A percentile compares a stretch with the other conserved stretches of the same genome.
Conservation (phyloP, 2,888 invertebrate species). For the Melanchra persicariae region DNA sequence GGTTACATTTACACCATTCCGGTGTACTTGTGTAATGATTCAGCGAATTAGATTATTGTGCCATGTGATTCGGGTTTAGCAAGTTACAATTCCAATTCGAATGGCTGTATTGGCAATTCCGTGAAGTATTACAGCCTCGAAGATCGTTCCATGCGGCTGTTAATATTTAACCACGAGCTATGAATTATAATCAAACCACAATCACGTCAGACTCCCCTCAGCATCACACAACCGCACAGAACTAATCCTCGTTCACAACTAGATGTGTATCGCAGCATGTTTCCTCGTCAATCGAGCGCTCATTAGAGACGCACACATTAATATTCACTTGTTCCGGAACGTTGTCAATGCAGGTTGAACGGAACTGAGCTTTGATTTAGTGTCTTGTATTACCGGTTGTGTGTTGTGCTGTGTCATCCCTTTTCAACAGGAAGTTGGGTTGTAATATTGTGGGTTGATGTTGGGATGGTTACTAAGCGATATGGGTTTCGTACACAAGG, state of each 20-base stretch:
- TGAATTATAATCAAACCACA: not conserved
- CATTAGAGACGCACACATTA: conserved; percentile 69
- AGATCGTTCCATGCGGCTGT: too few species aligned
- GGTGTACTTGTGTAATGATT: conserved; percentile 37
- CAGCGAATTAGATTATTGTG: conserved; percentile 42
- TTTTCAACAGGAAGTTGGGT: conserved; percentile 20
- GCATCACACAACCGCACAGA: conserved; percentile 9
- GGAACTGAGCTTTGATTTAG: conserved; percentile 71
- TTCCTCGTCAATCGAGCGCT: conserved; percentile 66
- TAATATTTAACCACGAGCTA: too few species aligned
- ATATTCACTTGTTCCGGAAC: conserved; percentile 70
- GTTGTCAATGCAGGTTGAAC: conserved; percentile 65
- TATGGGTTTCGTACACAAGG: too few species aligned
- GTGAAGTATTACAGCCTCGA: not conserved
- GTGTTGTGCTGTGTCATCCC: conserved; percentile 14
- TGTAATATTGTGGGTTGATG: not conserved
- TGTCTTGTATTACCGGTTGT: conserved; percentile 67
- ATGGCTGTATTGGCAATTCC: not conserved
- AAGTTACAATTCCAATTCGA: conserved; percentile 12
- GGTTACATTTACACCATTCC: conserved; percentile 26
- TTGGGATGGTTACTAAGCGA: not conserved
- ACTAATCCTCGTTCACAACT: conserved; percentile 22
- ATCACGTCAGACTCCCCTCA: not conserved
- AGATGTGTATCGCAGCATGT: conserved; percentile 52
- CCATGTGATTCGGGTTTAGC: conserved; percentile 15